Conservation (phyloP, 2,113 vertebrate genomes). For the Enhydra lutris region DNA sequence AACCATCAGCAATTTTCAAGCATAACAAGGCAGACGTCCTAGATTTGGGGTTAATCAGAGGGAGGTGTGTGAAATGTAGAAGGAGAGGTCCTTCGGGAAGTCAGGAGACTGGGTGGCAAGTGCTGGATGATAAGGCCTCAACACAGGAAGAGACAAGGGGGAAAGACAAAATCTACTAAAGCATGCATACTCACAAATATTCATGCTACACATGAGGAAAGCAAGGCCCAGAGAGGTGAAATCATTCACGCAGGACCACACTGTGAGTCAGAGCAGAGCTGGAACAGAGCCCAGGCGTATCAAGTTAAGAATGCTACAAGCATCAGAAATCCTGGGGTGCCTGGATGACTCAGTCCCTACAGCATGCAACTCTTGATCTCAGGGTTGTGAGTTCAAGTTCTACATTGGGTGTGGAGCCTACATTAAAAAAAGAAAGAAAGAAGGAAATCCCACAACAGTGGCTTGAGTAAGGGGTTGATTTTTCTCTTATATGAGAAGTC, state of each 20-base stretch:
- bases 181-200: not conserved
- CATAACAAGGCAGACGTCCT: not conserved
- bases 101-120: not conserved
- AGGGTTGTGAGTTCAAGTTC: not conserved
- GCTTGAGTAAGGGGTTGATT: not conserved
- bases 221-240: not conserved
- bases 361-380: not conserved
- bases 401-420: not conserved
- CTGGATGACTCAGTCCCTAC: not conserved
- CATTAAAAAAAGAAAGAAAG: not conserved
- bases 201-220: slow-evolving; percentile 6
- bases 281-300: not conserved
- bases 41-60: not conserved
- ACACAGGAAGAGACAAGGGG: not conserved
- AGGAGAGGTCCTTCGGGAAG: not conserved
- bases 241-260: not conserved
- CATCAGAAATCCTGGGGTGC: not conserved
- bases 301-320: not conserved
- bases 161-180: slow-evolving; percentile 24
- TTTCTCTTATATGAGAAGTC: not conserved
- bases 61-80: not conserved
- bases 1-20: not conserved
- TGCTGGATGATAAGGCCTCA: not conserved
- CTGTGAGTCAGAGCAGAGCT: not conserved
- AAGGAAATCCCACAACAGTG: slow-evolving; percentile 6